Percentiles rank a stretch among this genome's conserved stretches.
Evolutionary conservation across 1,140 invertebrate genomes (phyloP).

Genomic region (Drosophila willistoni): DNA sequence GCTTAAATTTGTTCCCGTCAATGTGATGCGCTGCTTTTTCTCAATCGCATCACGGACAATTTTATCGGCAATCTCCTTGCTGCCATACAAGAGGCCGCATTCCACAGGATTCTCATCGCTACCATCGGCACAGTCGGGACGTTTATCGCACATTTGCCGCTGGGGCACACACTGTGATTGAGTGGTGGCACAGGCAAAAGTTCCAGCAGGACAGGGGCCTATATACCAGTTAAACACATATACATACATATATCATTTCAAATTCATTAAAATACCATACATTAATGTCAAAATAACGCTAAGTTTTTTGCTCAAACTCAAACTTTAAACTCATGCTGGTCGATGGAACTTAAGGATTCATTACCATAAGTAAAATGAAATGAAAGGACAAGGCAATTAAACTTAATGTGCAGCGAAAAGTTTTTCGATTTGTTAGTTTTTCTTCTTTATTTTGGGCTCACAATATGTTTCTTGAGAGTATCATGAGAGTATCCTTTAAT

Average conservation of each 20-base stretch:
- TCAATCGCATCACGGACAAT: constrained; percentile 75
- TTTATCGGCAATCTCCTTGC: constrained; percentile 75
- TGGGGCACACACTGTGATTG: constrained; percentile 87
- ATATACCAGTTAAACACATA: constrained; percentile 3
- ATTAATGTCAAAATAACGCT: not conserved
- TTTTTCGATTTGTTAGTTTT: constrained; percentile 39
- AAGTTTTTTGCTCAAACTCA: not conserved
- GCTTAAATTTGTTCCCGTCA: constrained; percentile 43
- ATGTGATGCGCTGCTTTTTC: constrained; percentile 47
- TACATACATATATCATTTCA: constrained; percentile 26
- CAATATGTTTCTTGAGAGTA: constrained; percentile 30
- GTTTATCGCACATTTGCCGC: constrained; percentile 87
- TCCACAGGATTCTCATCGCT: constrained; percentile 86
- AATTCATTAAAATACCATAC: constrained; percentile 24
- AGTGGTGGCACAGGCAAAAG: constrained; percentile 88
- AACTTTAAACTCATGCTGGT: constrained; percentile 5
- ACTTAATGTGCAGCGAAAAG: constrained; percentile 63
- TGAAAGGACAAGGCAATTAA: constrained; percentile 61
- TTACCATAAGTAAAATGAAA: not conserved
- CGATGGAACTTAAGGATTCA: not conserved
- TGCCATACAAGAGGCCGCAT: constrained; percentile 79
- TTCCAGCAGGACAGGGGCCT: constrained; percentile 86
- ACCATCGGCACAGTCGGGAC: constrained; percentile 87
- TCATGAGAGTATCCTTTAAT: no score
- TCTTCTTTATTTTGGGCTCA: constrained; percentile 35